A percentile compares a stretch with the other conserved stretches of the same genome.
Evolutionary conservation across 2,797 vertebrate species (phyloP).

Genomic region (Netta rufina): DNA sequence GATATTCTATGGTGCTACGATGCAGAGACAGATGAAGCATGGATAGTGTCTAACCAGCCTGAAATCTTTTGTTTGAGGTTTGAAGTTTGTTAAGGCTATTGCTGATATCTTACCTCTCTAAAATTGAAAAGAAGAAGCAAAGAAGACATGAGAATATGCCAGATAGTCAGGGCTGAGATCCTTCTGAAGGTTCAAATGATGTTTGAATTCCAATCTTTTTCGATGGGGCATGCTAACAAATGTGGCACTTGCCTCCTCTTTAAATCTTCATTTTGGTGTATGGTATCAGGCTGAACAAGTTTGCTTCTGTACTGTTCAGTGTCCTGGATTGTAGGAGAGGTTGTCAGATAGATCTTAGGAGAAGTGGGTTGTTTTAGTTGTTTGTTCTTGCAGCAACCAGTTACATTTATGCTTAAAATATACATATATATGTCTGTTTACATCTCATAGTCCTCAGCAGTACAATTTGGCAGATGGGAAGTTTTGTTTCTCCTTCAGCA

Average conservation of each 20-base stretch:
- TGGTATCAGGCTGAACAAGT: neutral
- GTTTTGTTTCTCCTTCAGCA: neutral
- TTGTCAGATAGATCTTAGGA: neutral
- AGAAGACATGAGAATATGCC: neutral
- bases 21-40: neutral
- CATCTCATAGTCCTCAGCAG: neutral
- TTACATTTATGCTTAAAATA: neutral
- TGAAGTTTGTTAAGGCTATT: neutral
- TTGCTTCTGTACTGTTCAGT: no score
- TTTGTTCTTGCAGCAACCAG: neutral
- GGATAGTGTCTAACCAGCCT: neutral
- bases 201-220: neutral
- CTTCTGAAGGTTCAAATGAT: neutral
- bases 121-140: neutral
- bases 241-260: neutral
- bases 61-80: neutral
- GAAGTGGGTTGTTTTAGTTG: neutral
- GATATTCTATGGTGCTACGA: neutral
- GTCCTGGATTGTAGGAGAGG: neutral
- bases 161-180: neutral
- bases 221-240: neutral
- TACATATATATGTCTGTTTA: neutral
- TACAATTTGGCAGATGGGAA: neutral
- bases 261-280: neutral
- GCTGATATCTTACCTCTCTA: neutral